Percentiles rank a stretch among this genome's conserved stretches.
Evolutionary conservation across 2,113 vertebrate species (phyloP).

Genomic region (Galeopterus variegatus): DNA sequence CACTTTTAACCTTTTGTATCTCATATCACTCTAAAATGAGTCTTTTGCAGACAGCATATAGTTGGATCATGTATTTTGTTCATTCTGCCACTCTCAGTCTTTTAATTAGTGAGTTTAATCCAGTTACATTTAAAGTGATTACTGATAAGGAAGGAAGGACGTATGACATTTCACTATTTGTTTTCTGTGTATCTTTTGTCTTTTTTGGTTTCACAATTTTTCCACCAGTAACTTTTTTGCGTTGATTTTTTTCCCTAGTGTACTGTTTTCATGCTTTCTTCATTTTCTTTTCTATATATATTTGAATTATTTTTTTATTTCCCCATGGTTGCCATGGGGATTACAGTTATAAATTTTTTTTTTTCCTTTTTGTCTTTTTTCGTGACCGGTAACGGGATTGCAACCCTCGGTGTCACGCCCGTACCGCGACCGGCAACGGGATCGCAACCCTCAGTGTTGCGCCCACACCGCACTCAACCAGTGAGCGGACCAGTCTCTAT

Average conservation of each 20-base stretch:
- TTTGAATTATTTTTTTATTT: slow-evolving; percentile 50
- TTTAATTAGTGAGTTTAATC: slow-evolving; percentile 18
- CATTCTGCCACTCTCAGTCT: neutral
- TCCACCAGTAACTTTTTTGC: neutral
- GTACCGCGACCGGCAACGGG: too few relatives aligned
- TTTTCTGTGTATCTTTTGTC: neutral
- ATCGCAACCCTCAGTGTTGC: too few relatives aligned
- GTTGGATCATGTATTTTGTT: neutral
- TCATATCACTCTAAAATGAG: neutral
- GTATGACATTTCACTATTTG: neutral
- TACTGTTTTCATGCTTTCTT: slow-evolving; percentile 7
- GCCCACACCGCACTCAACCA: too few relatives aligned
- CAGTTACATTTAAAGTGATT: neutral
- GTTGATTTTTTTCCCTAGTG: neutral
- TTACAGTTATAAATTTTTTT: too few relatives aligned
- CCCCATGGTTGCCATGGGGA: neutral
- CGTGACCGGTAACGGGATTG: too few relatives aligned
- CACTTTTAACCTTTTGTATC: neutral
- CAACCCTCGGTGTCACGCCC: too few relatives aligned
- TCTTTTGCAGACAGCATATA: neutral
- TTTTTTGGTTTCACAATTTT: neutral
- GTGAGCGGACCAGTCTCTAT: too few relatives aligned
- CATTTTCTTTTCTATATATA: slow-evolving; percentile 12
- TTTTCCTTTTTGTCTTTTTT: too few relatives aligned
- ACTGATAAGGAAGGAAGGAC: neutral